Conservation (phyloP, 2,113 vertebrate species). For the Gorilla gorilla region DNA sequence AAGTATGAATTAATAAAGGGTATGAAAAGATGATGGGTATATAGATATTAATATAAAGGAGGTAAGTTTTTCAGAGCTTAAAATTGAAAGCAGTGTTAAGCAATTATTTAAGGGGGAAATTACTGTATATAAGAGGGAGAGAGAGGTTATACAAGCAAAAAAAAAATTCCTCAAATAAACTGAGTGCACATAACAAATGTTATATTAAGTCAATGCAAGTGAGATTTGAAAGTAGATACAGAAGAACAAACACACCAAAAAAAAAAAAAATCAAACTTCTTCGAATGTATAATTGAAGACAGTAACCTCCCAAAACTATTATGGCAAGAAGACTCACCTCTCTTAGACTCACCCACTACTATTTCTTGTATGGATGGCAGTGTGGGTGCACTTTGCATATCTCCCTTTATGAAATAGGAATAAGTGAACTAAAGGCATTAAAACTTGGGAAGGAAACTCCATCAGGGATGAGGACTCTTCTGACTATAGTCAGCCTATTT, state of each 20-base stretch:
- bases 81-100: neutral
- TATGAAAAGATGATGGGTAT: neutral
- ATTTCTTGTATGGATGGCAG: fast-evolving
- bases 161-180: neutral
- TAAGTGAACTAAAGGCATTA: neutral
- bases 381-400: fast-evolving
- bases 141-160: neutral
- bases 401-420: neutral
- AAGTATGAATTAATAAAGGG: neutral
- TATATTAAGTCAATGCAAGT: neutral
- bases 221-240: fast-evolving
- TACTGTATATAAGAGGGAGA: neutral
- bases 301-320: neutral
- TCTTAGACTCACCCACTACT: neutral
- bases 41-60: neutral
- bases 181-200: neutral
- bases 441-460: neutral
- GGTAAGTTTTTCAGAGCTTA: neutral
- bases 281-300: neutral
- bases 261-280: neutral
- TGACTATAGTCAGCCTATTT: neutral
- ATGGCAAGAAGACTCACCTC: neutral
- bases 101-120: neutral
- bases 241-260: neutral
- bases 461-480: neutral